Evolutionary conservation across 2,113 vertebrate genomes (phyloP), one percentile per base, ranked within the genome.

Genomic region (Prolemur simus): DNA sequence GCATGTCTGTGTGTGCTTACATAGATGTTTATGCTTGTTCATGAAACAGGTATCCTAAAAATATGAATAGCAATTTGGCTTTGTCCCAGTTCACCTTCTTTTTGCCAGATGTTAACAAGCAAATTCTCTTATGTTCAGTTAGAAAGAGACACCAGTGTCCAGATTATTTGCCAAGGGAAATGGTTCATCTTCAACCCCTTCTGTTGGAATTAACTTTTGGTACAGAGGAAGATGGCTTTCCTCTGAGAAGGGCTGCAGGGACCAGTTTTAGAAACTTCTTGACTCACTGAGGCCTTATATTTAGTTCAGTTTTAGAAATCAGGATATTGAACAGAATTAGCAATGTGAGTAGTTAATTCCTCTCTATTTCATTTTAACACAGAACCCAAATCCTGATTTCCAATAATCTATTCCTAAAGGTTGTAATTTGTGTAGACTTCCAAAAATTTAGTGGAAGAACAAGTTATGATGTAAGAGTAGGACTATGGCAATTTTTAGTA

Each of bases 261-360:
- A 32, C 23, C 39, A 90, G 18, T 83, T 94, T 89, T 66, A 83
- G 37, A 89, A 96, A 89, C 8, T 71, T 78, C 34, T 13, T 68
- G 8, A 32, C 15, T 25, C 18, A 82, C 32, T 25, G 21, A 6
- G 21, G 12, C 2, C 34, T 93, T 76, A 45, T 5, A 1, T 42
- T 64, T 84, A 34, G 7, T 56, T 93, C 15, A 64, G 34, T 73
- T 94, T 87, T 37, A 6, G 32, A 93, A 91, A 86, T 87, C 25
- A 93, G 81, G 95, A 58, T 52, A 47, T n/a, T 83, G 21, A 87
- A 56, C 32, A 94, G 21, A 87, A 95, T 83, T 49, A 76, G 49
- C 32, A 63, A 45, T 54, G 3, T 39, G 86, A 87, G 12, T 71
- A 81, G 21, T 66, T 92, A 18, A 76, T 17, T 42, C 34, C 15